Evolutionary conservation across 2,113 vertebrate species (phyloP).

Genomic region (Gallinago jamesoni): DNA sequence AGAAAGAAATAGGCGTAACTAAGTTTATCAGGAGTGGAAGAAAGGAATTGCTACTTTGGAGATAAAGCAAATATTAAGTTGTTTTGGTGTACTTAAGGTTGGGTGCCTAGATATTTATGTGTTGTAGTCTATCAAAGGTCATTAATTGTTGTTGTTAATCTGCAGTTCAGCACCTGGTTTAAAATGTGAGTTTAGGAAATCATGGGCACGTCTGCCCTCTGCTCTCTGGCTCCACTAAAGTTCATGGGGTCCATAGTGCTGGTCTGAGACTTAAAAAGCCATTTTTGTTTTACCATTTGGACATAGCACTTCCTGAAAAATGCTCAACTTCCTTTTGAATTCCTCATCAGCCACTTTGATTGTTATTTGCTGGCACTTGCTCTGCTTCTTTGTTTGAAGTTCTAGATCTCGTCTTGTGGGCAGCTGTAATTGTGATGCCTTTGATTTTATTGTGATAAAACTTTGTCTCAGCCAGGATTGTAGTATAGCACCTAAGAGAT

Average conservation of each 20-base stretch:
- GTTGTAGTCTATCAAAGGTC: neutral
- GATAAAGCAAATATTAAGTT: neutral
- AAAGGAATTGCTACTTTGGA: neutral
- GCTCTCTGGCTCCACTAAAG: neutral
- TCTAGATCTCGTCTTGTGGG: neutral
- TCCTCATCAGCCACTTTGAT: neutral
- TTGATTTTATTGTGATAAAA: neutral
- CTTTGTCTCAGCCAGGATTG: neutral
- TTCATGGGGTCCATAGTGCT: fast-evolving
- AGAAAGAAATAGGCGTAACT: neutral
- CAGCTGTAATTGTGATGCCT: neutral
- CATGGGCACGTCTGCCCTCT: fast-evolving
- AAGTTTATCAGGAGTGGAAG: neutral
- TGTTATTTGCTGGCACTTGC: neutral
- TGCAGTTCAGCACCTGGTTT: neutral
- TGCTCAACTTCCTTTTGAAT: too few relatives aligned
- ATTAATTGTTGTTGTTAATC: neutral
- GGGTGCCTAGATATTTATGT: neutral
- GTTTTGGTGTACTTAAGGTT: neutral
- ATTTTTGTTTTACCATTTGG: neutral
- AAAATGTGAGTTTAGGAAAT: neutral
- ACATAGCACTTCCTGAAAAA: neutral
- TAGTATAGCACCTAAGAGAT: neutral
- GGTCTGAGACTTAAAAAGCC: neutral
- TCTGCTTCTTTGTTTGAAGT: neutral